Base-by-base conservation (phyloP, 2,113 vertebrate species). In the Sisor rabdophorus region DNA sequence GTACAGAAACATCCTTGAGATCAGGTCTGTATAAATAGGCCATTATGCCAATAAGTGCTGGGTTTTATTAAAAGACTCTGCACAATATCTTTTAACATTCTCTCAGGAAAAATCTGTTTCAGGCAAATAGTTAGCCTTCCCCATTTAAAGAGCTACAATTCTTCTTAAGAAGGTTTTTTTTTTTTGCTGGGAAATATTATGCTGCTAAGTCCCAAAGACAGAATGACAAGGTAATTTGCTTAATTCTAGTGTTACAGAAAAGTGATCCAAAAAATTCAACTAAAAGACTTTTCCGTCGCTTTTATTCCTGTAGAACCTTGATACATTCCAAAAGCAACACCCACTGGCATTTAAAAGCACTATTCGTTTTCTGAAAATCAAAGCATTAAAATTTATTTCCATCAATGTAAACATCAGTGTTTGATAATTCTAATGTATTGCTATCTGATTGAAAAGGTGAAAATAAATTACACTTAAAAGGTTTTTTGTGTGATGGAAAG, bases 211-310 rank as follows among this genome's bases (percentile, higher is more conserved):
- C 17, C 30, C 15, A 16, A 36, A 36, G 77, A 81, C 54, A 69
- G 65, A 76, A 79, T 75, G 61, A 79, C 73, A 73, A 67, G 68
- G 77, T 76, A 72, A 82, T 82, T 82, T 82, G 60, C 53, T 82
- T 61, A 59, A 58, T 76, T 72, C 60, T 71, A 72, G 54, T 60
- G 61, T 61, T 76, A 79, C 67, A 60, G 73, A 79, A 76, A 82
- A 79, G 28, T 71, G 72, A 79, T 71, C 72, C 68, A 53, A 22
- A 71, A 60, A 82, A 32, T 67, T 58, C 61, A 67, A n/a, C 20
- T 47, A 68, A 79, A 71, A 72, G 53, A 79, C 68, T 47, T 24
- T 56, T 50, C 22, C 2, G 64, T 61, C 30, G 52, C 30, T 65
- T 82, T 75, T 65, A 65, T 81, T 78, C 28, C 63, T 7, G 36